Percentiles rank a stretch among this genome's conserved stretches.
These are phyloP conservation scores for Vireo griseus DNA, from an alignment of 2,797 vertebrate genomes.

Conservation along the genomic window DNA sequence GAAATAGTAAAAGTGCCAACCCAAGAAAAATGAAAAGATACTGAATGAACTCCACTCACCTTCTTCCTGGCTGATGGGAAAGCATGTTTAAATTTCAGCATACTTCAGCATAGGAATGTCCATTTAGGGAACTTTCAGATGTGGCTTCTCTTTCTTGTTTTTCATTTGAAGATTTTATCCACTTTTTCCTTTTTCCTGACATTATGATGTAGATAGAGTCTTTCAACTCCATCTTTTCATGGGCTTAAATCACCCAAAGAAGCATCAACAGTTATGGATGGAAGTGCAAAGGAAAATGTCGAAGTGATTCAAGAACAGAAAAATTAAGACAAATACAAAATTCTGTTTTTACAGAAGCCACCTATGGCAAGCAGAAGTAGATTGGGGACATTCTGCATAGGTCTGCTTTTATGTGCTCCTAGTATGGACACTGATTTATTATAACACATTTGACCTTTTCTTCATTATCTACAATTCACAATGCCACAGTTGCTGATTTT, in stretches of 20 bases:
- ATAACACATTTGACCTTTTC: not conserved
- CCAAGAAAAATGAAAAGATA: not conserved
- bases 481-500: not conserved
- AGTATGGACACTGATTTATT: not conserved
- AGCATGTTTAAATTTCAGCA: fast-evolving
- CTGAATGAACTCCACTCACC: not conserved
- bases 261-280: not conserved
- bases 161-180: not conserved
- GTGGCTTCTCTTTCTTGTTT: not conserved
- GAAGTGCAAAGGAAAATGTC: not conserved
- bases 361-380: not conserved
- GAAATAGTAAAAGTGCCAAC: not conserved
- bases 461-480: not conserved
- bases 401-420: not conserved
- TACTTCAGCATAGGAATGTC: not conserved
- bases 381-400: not conserved
- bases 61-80: not conserved
- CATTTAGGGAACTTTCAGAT: not conserved
- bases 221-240: not conserved
- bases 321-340: not conserved
- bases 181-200: not conserved
- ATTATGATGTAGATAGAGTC: not conserved
- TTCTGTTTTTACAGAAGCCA: not conserved
- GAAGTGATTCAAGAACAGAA: not conserved
- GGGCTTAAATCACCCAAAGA: not conserved